Conservation (phyloP, 2,888 invertebrate genomes). For the Seira sanloemensis region DNA sequence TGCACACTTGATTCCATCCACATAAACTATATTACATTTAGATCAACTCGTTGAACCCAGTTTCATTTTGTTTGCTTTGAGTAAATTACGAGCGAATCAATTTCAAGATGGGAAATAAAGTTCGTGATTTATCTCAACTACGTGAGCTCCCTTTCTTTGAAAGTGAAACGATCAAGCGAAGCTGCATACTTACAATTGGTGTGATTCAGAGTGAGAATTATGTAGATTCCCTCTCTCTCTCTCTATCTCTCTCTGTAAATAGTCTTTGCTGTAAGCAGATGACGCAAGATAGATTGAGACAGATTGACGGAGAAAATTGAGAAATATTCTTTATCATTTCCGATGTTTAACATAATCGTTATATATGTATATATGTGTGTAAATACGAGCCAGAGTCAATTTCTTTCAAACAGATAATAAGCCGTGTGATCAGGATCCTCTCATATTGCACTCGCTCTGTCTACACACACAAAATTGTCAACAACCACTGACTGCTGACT, state of each 20-base stretch:
- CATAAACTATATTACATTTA: too few relatives aligned
- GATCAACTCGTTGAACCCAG: constrained; percentile 50
- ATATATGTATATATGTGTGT: too few relatives aligned
- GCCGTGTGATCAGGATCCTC: too few relatives aligned
- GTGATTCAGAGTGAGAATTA: not conserved
- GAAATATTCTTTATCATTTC: constrained; percentile 73
- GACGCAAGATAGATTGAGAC: constrained; percentile 57
- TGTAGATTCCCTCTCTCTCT: constrained; percentile 10
- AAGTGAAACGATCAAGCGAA: not conserved
- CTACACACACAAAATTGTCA: too few relatives aligned
- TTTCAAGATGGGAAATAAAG: constrained; percentile 57
- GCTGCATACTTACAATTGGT: not conserved
- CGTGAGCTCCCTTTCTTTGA: constrained; percentile 31
- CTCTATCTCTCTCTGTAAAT: not conserved
- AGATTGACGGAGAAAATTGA: constrained; percentile 69
- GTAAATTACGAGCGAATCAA: constrained; percentile 58
- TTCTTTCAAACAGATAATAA: too few relatives aligned
- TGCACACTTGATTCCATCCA: not conserved
- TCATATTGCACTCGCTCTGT: too few relatives aligned
- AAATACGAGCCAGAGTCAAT: too few relatives aligned
- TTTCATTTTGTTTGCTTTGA: constrained; percentile 39
- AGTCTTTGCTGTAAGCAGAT: too few relatives aligned
- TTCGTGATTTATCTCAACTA: constrained; percentile 57
- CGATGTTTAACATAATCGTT: constrained; percentile 52
- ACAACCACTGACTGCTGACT: too few relatives aligned